These are phyloP conservation scores for Orgyia antiqua DNA, from an alignment of 2,888 invertebrate species.

Conservation along the genomic window DNA sequence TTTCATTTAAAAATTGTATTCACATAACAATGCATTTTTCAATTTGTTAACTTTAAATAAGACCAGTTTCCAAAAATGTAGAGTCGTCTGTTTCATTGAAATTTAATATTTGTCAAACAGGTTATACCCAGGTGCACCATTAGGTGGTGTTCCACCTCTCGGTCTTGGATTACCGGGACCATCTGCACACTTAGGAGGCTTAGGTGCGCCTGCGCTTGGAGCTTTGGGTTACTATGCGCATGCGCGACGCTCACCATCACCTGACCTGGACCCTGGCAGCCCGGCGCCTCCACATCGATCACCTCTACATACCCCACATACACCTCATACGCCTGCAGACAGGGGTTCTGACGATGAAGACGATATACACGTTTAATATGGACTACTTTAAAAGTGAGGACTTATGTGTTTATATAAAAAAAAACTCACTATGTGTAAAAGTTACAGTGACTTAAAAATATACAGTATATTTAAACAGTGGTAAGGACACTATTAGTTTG, in stretches of 20 bases:
- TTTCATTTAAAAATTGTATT: too few relatives aligned
- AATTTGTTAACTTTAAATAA: too few relatives aligned
- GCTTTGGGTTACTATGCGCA: conserved; percentile 73
- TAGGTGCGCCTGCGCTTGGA: conserved; percentile 83
- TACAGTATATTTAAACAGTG: too few relatives aligned
- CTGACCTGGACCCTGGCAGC: conserved; percentile 80
- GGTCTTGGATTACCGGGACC: conserved; percentile 82
- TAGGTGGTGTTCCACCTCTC: conserved; percentile 73
- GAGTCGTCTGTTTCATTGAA: too few relatives aligned
- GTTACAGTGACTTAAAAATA: conserved; percentile 15
- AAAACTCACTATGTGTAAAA: conserved; percentile 3
- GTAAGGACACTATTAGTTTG: conserved; percentile 16
- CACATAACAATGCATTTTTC: too few relatives aligned
- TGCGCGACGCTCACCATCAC: conserved; percentile 67
- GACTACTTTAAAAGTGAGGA: conserved; percentile 7
- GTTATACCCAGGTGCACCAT: conserved; percentile 79
- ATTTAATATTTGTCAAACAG: conserved; percentile 51
- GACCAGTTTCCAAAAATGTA: too few relatives aligned
- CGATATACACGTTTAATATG: conserved; percentile 79
- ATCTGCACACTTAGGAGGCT: conserved; percentile 81
- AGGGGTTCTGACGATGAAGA: conserved; percentile 74
- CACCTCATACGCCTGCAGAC: conserved; percentile 52
- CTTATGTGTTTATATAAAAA: conserved; percentile 3
- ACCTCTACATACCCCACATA: conserved; percentile 46
- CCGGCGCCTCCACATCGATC: conserved; percentile 72